Base-by-base conservation (phyloP, 2,113 vertebrate species). In the Delphinapterus leucas region DNA sequence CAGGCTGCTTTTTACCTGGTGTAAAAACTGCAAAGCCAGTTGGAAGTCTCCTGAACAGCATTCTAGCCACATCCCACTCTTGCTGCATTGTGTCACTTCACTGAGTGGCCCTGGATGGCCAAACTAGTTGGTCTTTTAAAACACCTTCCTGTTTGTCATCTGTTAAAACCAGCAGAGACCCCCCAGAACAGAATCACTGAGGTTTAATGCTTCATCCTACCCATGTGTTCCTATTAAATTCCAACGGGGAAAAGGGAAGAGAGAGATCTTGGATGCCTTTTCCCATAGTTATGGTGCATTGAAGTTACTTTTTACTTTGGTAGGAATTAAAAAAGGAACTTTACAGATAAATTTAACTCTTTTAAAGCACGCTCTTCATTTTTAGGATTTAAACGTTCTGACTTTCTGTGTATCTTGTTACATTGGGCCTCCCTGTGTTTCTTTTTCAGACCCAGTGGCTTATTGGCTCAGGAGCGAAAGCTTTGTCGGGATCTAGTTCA, bases 401-500 rank as follows among this genome's bases (percentile, higher is more conserved):
- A 53, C 44, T 93, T 94, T 81, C 6, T 88, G 2, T 94, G 2
- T 82, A 47, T 84, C 13, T 88, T 97, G 3, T 93, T 97, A 88
- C 28, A 82, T 68, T 60, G 58, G n/a, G 8, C 44, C 36, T 87
- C 68, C 10, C 26, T 86, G 0, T 92, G 8, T 93, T 95, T 95
- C 26, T 96, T 81, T 98, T 58, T 60, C 96, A 99, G 99, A 94
- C 99, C 99, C 47, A 99, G 99, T 88, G 99, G 99, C 74, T 98
- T 99, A 93, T 92, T 99, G 99, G 99, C 99, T 86, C 99, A 99
- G 97, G 99, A 99, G 88, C 99, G 99, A n/a, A 99, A 99, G 93
- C 98, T 99, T 67, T 99, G 99, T 98, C 99, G 99, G 88, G 99
- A 99, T 97, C 99, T 99, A 28, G 99, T 99, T 96, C 99, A 99